A percentile compares a stretch with the other conserved stretches of the same genome.
Conservation (phyloP, 2,888 invertebrate species). For the Pyralis farinalis region DNA sequence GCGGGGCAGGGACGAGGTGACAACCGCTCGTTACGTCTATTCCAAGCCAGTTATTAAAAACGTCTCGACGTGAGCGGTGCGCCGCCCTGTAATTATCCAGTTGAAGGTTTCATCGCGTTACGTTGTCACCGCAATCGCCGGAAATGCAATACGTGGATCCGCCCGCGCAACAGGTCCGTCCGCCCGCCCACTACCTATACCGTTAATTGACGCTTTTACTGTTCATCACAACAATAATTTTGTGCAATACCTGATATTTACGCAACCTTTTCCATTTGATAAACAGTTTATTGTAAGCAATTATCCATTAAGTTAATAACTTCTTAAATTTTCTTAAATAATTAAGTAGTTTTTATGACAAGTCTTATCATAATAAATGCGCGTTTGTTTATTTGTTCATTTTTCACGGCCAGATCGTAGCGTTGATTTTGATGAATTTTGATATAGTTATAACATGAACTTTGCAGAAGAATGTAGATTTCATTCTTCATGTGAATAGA, state of each 20-base stretch:
- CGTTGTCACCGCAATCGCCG: slow-evolving; percentile 71
- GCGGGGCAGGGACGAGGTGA: slow-evolving; percentile 71
- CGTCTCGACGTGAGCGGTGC: slow-evolving; percentile 80
- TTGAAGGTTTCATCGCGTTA: slow-evolving; percentile 65
- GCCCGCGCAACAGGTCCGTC: slow-evolving; percentile 76
- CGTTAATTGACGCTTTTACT: slow-evolving; percentile 33
- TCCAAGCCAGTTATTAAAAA: slow-evolving; percentile 82
- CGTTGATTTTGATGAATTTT: too few relatives aligned
- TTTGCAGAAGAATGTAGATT: too few relatives aligned
- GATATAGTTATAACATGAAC: too few relatives aligned
- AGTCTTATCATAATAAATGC: too few relatives aligned
- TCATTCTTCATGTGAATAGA: too few relatives aligned
- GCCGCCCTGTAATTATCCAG: slow-evolving; percentile 80
- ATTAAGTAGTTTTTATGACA: too few relatives aligned
- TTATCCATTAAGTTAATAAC: slow-evolving; percentile 3
- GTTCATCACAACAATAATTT: slow-evolving; percentile 5
- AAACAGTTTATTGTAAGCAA: neutral
- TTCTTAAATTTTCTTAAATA: too few relatives aligned
- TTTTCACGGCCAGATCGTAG: too few relatives aligned
- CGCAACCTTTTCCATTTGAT: too few relatives aligned
- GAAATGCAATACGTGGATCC: slow-evolving; percentile 78
- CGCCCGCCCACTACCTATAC: slow-evolving; percentile 55
- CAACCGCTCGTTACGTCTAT: slow-evolving; percentile 80
- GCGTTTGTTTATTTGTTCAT: too few relatives aligned
- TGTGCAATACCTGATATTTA: neutral